Percentiles rank a stretch among this genome's conserved stretches.
Evolutionary conservation across 2,888 invertebrate species (phyloP).

Genomic region (Caenorhabditis sp.): DNA sequence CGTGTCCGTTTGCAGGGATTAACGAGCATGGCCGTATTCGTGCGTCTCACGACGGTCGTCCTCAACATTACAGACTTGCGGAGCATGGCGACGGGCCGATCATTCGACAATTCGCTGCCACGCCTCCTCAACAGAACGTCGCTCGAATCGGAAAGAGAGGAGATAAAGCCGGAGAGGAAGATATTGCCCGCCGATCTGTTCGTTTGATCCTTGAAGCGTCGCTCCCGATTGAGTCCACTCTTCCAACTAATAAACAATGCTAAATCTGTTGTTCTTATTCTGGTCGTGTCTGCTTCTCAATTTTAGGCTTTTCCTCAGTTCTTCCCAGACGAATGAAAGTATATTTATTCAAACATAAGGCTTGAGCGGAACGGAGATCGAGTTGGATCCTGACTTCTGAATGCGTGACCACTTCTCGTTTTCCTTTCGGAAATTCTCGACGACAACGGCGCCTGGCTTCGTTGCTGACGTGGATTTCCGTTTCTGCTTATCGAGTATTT

Average conservation of each 20-base stretch:
- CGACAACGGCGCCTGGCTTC: conserved; percentile 9
- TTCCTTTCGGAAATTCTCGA: conserved; percentile 31
- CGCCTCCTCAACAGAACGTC: conserved; percentile 7
- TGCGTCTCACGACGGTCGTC: conserved; percentile 26
- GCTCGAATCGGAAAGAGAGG: conserved; percentile 31
- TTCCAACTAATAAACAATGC: no score
- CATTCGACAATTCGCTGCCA: conserved; percentile 39
- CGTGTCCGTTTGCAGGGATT: no score
- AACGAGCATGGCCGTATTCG: conserved; percentile 28
- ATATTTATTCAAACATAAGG: not conserved
- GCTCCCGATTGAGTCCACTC: no score
- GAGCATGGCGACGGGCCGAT: conserved; percentile 26
- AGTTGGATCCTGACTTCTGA: conserved; percentile 16
- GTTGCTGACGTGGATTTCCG: not conserved
- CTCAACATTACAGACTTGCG: conserved; percentile 19
- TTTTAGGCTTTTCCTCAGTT: no score
- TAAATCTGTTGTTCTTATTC: no score
- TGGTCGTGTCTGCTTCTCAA: no score
- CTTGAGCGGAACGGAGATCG: conserved; percentile 15
- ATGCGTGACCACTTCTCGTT: conserved; percentile 24
- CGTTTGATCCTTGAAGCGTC: conserved; percentile 20
- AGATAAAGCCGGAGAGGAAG: conserved; percentile 19
- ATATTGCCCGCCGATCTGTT: conserved; percentile 21
- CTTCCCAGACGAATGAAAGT: no score
- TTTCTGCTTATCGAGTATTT: conserved; percentile 25